Evolutionary conservation across 1,140 invertebrate species (phyloP).

Genomic region (Chelonus insularis): DNA sequence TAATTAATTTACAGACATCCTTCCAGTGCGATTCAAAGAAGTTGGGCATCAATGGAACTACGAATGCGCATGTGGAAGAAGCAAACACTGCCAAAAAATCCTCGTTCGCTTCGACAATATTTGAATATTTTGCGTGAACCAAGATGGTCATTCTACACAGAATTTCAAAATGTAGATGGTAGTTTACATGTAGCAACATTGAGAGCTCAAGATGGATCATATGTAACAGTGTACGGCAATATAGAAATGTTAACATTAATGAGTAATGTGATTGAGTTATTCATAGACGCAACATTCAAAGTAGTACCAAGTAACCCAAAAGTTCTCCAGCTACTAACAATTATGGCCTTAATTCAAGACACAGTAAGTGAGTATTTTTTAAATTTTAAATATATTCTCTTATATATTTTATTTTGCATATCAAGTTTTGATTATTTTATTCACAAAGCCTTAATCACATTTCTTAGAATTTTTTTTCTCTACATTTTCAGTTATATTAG

Average conservation of each 20-base stretch:
- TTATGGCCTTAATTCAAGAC: not conserved
- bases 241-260: constrained; percentile 4
- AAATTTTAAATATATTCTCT: no score
- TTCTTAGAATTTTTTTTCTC: no score
- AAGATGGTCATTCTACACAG: no score
- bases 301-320: not conserved
- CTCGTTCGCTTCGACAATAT: no score
- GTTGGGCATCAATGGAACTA: no score
- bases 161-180: no score
- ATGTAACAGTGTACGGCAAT: not conserved
- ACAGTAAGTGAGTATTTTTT: not conserved
- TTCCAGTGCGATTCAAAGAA: no score
- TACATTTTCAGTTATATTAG: no score
- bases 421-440: not conserved
- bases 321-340: not conserved
- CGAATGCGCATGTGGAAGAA: no score
- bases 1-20: no score
- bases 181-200: not conserved
- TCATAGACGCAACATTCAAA: constrained; percentile 11
- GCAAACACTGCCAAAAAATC: no score
- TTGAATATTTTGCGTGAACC: no score
- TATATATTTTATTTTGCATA: not conserved
- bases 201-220: not conserved
- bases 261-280: not conserved
- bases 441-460: not conserved